phyloP scores from a whole-genome alignment of 2,113 vertebrate species.

The Connochaetes taurinus region DNA sequence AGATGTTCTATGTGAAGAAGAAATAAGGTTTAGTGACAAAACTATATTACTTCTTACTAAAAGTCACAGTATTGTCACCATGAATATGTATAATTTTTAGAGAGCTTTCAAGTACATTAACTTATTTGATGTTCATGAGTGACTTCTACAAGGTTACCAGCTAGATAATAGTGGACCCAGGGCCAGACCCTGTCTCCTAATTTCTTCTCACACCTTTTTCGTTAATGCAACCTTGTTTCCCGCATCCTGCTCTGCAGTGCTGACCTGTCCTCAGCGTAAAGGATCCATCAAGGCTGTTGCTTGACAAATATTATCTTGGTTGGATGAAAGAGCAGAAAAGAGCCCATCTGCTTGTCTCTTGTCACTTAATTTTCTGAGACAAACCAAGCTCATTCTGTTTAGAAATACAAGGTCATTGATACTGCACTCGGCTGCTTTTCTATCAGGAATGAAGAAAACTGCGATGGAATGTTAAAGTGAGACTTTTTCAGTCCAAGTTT shows the following conservation, averaged over 20 bases:
- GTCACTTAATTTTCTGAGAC: conserved; percentile 60
- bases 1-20: neutral
- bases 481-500: neutral
- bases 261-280: neutral
- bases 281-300: neutral
- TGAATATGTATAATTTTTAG: neutral
- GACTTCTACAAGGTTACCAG: neutral
- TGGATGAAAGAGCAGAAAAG: conserved; percentile 13
- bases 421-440: conserved; percentile 8
- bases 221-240: neutral
- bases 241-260: neutral
- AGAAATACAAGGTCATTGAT: conserved; percentile 52
- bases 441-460: conserved; percentile 26
- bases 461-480: conserved; percentile 18
- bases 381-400: conserved; percentile 55
- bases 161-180: neutral
- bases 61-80: neutral
- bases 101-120: neutral
- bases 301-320: conserved; percentile 10
- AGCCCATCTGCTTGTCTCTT: conserved; percentile 33
- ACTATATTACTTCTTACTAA: neutral
- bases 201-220: neutral
- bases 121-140: neutral
- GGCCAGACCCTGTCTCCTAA: neutral
- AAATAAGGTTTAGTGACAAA: neutral